Base-by-base conservation (phyloP, 2,797 vertebrate genomes). In the Hydrophis major region DNA sequence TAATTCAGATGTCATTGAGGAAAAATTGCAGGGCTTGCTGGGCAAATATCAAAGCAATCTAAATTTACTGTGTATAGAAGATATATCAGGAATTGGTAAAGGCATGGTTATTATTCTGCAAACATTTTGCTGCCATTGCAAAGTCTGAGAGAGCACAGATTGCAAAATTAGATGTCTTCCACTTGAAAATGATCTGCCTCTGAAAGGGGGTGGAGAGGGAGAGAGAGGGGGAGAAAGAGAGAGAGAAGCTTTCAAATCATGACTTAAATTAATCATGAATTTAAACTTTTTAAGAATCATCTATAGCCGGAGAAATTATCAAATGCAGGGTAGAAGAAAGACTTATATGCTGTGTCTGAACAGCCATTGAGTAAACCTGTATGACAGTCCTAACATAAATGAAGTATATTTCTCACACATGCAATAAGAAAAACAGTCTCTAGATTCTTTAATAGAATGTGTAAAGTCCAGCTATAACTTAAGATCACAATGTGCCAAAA, bases 21-120 rank as follows among this genome's bases (percentile, higher is more conserved):
- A 95, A 57, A 96, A 96, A 96, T 91, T 92, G 56, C 90, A 96
- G 94, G 91, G 93, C 63, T 92, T 92, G 27, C 91, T 97, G 91
- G 69, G 95, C 93, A 97, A 97, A 97, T 96, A 96, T 93, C 91
- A 92, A 95, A 96, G 92, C 60, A 94, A 96, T 96, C 94, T 95
- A 93, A 95, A 90, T 87, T 12, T 90, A 87, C 12, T 93, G 50
- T 90, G 56, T 42, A 89, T 91, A 92, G 93, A 96, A 95, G 92
- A 94, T 60, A 93, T 90, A 92, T 60, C 88, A 32, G 90, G 50
- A 91, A 92, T 93, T 91, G 50, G 91, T 89, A 96, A 2, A 59
- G 89, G 86, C 47, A 94, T 56, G 96, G 47, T 90, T 96, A 88
- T 93, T 95, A 94, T 94, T 96, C 91, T 91, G 59, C 57, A 92